phyloP scores from a whole-genome alignment of 30 jellyfish, hydroid and myxozoan species.

The Aurelia aurita complex sp. Pacific region DNA sequence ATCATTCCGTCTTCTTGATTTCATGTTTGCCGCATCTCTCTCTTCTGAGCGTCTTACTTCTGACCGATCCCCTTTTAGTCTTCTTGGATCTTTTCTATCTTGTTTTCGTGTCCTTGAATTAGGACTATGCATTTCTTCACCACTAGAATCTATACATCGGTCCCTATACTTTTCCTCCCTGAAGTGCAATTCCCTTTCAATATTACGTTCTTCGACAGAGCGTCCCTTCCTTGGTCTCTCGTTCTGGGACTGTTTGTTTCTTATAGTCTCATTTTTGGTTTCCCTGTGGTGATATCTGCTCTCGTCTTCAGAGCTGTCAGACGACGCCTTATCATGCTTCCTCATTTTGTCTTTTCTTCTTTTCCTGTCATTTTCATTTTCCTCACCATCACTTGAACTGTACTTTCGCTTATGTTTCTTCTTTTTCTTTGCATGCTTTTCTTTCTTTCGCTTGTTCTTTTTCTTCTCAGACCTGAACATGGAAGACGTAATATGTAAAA shows the following conservation, averaged over 20 bases:
- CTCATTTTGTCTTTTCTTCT: not conserved
- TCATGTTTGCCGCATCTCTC: slow-evolving; percentile 1
- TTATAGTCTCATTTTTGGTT: no score
- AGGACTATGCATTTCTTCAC: no score
- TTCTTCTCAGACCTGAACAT: slow-evolving; percentile 15
- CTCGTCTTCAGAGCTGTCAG: no score
- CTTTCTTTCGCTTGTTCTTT: slow-evolving; percentile 36
- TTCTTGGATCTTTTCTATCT: no score
- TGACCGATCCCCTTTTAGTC: no score
- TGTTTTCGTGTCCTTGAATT: no score
- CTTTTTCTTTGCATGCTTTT: slow-evolving; percentile 24
- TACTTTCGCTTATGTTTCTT: slow-evolving; percentile 30
- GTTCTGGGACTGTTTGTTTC: no score
- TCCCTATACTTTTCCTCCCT: not conserved
- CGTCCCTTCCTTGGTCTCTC: no score
- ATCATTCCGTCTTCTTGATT: not conserved
- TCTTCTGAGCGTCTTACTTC: not conserved
- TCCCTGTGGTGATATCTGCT: no score
- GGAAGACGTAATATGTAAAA: not conserved
- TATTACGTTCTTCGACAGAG: no score
- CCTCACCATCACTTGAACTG: slow-evolving; percentile 26
- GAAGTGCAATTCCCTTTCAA: no score
- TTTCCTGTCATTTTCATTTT: slow-evolving; percentile 2
- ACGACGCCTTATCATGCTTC: not conserved
- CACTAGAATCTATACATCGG: not conserved